Percentiles rank a stretch among this genome's conserved stretches.
Evolutionary conservation across 2,113 vertebrate genomes (phyloP).

Genomic region (Aviceda subcristata): DNA sequence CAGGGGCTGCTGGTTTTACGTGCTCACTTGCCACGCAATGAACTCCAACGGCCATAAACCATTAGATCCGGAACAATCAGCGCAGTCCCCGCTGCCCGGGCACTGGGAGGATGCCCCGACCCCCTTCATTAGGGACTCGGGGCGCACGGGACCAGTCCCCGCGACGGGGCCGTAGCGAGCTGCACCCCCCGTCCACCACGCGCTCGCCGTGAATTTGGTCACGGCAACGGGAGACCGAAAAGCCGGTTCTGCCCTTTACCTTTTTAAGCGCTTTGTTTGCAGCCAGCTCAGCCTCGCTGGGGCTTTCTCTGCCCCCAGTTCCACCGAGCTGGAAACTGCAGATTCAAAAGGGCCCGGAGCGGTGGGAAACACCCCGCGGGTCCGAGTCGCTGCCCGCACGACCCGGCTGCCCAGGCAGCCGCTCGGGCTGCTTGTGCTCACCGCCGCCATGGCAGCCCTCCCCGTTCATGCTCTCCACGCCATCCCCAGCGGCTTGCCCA

Average conservation of each 20-base stretch:
- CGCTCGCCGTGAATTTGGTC: accelerated
- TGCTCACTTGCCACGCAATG: accelerated
- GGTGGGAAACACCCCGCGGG: accelerated
- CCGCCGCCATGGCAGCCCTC: neutral
- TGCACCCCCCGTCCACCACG: accelerated
- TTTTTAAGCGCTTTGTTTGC: neutral
- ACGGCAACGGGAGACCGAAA: neutral
- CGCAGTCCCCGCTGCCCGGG: accelerated
- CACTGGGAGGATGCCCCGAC: accelerated
- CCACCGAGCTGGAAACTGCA: neutral
- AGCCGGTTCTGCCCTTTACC: accelerated
- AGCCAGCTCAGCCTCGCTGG: neutral
- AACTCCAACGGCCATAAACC: neutral
- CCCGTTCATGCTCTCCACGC: neutral
- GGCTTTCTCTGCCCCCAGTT: neutral
- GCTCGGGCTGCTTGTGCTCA: neutral
- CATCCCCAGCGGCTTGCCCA: neutral
- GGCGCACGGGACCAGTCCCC: no score
- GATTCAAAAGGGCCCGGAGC: neutral
- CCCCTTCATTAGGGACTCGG: accelerated
- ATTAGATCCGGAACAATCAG: neutral
- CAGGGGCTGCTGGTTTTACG: neutral
- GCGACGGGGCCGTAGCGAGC: accelerated
- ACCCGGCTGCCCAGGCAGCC: neutral
- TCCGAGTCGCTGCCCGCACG: neutral